Conservation (phyloP, 2,113 vertebrate genomes). For the Papio anubis region DNA sequence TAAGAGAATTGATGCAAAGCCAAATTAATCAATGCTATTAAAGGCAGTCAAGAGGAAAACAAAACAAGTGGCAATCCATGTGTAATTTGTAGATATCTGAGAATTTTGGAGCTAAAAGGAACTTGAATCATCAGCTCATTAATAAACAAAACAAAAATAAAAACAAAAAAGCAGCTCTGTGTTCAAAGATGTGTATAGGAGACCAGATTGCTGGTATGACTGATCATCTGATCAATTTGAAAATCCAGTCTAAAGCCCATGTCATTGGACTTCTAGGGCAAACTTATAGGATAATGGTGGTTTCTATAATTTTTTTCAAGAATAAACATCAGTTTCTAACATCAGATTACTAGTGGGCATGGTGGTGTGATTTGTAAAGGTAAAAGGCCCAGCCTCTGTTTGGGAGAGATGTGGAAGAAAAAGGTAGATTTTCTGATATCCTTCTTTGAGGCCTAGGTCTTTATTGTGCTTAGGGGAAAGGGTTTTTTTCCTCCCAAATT, state of each 20-base stretch:
- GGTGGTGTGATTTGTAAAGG: background rate
- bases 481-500: background rate
- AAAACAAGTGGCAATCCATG: background rate
- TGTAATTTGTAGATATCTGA: background rate
- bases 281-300: background rate
- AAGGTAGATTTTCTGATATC: background rate
- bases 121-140: background rate
- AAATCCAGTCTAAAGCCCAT: background rate
- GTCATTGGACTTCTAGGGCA: background rate
- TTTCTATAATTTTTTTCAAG: background rate
- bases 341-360: background rate
- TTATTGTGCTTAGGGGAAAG: background rate
- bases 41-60: background rate
- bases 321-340: conserved; percentile 10
- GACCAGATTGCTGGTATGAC: background rate
- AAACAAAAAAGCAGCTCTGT: background rate
- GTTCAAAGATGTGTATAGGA: background rate
- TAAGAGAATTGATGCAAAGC: conserved; percentile 22
- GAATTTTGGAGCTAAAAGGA: background rate
- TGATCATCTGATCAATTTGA: background rate
- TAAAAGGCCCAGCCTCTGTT: background rate
- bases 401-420: background rate
- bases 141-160: background rate
- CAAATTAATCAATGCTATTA: background rate
- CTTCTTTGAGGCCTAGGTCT: background rate